Evolutionary conservation across 2,888 invertebrate species (phyloP).

Genomic region (Zonitis immaculata): DNA sequence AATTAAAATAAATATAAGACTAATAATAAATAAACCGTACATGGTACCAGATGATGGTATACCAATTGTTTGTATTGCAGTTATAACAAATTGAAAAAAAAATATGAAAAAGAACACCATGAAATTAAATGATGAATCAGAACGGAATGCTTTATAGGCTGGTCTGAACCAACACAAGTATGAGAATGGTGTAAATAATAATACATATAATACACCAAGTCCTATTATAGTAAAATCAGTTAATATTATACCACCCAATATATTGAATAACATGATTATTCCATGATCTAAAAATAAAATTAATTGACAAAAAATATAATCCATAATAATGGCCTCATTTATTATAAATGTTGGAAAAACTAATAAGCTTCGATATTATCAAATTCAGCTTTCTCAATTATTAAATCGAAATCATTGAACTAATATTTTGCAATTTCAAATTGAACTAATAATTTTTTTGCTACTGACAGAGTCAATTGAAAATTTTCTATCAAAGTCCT

Average conservation of each 20-base stretch:
- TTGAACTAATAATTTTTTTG: no score
- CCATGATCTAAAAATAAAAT: constrained; percentile 74
- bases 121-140: constrained; percentile 98
- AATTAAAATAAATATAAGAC: constrained; percentile 13
- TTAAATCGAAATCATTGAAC: no score
- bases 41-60: constrained; percentile 80
- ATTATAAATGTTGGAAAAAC: no score
- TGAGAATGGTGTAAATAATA: constrained; percentile 92
- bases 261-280: constrained; percentile 76
- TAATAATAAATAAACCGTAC: constrained; percentile 54
- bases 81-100: constrained; percentile 90
- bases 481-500: no score
- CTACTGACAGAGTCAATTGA: no score
- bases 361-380: no score
- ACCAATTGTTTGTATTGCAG: constrained; percentile 84
- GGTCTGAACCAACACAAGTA: constrained; percentile 99
- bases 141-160: constrained; percentile 97
- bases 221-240: constrained; percentile 76
- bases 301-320: constrained; percentile 7
- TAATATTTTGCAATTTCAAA: no score
- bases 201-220: constrained; percentile 80
- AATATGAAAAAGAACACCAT: constrained; percentile 99
- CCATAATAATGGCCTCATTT: background rate
- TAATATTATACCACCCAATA: constrained; percentile 78
- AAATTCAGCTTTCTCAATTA: no score